Percentiles rank a stretch among this genome's conserved stretches.
phyloP scores from a whole-genome alignment of 2,888 invertebrate genomes.

The Calameuta idolon region DNA sequence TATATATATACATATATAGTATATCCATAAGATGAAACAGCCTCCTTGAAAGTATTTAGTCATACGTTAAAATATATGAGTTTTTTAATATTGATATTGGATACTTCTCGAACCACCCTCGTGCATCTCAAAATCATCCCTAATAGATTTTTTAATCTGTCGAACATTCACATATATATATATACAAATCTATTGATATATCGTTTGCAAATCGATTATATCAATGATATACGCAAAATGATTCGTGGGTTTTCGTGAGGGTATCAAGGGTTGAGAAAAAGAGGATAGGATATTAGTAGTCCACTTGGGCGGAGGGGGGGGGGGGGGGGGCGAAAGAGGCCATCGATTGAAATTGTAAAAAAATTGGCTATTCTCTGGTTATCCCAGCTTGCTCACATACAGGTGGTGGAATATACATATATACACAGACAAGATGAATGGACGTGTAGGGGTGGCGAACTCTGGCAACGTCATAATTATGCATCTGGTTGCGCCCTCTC shows the following conservation, averaged over 20 bases:
- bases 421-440: neutral
- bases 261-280: neutral
- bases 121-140: neutral
- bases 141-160: neutral
- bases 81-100: neutral
- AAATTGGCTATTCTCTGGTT: neutral
- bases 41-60: neutral
- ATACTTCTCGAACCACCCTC: neutral
- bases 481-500: neutral
- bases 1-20: neutral
- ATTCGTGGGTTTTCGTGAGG: neutral
- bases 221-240: neutral
- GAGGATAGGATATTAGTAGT: neutral
- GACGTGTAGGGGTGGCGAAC: neutral
- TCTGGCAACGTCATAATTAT: neutral
- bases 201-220: neutral
- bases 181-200: neutral
- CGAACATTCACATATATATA: neutral
- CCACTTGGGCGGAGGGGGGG: neutral
- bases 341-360: neutral
- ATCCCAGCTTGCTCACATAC: neutral
- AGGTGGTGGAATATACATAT: too few relatives aligned
- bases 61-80: neutral
- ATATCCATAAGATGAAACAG: neutral
- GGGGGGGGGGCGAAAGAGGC: too few relatives aligned